Conservation (phyloP, 1,140 invertebrate species). For the Pectinophora gossypiella region DNA sequence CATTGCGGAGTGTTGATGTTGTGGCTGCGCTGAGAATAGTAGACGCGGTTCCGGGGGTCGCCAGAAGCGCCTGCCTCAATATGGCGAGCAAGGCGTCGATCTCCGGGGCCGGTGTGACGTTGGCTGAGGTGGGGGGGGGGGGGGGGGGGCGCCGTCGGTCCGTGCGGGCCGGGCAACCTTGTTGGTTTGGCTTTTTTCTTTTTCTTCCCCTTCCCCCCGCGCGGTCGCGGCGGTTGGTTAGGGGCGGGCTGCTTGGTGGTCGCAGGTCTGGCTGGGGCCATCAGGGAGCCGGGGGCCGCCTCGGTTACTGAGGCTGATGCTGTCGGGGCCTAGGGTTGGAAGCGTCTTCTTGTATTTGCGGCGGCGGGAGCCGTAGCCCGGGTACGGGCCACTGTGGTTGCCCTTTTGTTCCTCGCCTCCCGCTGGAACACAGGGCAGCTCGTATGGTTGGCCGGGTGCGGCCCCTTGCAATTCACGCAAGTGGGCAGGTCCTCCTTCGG, state of each 20-base stretch:
- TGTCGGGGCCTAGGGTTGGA: neutral
- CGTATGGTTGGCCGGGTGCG: conserved; percentile 17
- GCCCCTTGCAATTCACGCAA: conserved; percentile 20
- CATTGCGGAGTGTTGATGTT: neutral
- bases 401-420: conserved; percentile 6
- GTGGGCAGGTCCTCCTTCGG: conserved; percentile 10
- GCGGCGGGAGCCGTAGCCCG: neutral
- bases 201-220: neutral
- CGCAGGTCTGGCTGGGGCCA: neutral
- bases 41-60: neutral
- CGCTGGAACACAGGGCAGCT: conserved; percentile 2
- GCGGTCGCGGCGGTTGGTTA: neutral
- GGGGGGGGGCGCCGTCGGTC: neutral
- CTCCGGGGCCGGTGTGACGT: neutral
- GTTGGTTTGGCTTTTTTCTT: too few relatives aligned
- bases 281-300: neutral
- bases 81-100: neutral
- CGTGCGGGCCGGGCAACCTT: too few relatives aligned
- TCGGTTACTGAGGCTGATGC: neutral
- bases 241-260: neutral
- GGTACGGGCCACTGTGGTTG: neutral
- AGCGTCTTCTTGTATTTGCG: neutral
- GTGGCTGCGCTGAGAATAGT: neutral
- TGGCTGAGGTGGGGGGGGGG: too few relatives aligned
- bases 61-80: neutral